Evolutionary conservation across 2,113 vertebrate species (phyloP).

Genomic region (Tringa solitaria): DNA sequence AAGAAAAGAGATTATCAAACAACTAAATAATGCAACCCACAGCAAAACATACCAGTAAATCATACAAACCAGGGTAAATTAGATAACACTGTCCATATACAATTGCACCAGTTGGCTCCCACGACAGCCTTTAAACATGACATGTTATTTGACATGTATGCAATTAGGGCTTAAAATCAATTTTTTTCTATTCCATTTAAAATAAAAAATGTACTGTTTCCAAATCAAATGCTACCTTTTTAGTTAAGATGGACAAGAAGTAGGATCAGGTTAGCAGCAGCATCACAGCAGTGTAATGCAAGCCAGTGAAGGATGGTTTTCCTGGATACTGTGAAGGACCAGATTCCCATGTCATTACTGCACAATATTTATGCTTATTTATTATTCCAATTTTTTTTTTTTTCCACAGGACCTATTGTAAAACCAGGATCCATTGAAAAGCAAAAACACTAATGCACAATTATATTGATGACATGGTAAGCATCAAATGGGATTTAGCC

Average conservation of each 20-base stretch:
- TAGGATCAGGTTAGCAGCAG: slow-evolving; percentile 50
- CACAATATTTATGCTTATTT: not conserved
- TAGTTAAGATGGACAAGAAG: slow-evolving; percentile 65
- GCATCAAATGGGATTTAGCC: not conserved
- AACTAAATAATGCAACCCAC: slow-evolving; percentile 76
- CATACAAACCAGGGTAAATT: slow-evolving; percentile 71
- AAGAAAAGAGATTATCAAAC: slow-evolving; percentile 78
- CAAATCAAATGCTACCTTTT: slow-evolving; percentile 71
- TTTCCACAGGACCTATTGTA: not conserved
- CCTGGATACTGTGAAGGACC: slow-evolving; percentile 1
- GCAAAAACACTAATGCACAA: not conserved
- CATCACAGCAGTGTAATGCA: slow-evolving; percentile 42
- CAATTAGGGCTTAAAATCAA: slow-evolving; percentile 79
- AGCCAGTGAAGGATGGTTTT: slow-evolving; percentile 36
- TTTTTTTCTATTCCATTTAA: slow-evolving; percentile 78
- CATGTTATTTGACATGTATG: slow-evolving; percentile 79
- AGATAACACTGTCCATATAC: slow-evolving; percentile 72
- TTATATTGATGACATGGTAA: not conserved
- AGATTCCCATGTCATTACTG: not conserved
- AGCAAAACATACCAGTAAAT: slow-evolving; percentile 72
- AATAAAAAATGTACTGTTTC: slow-evolving; percentile 76
- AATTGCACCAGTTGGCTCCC: slow-evolving; percentile 74
- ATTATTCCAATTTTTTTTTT: not conserved
- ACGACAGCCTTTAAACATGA: slow-evolving; percentile 77
- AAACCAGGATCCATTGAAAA: not conserved